Percentiles rank a stretch among this genome's conserved stretches.
phyloP scores from a whole-genome alignment of 2,113 vertebrate genomes.

The Austrofundulus limnaeus region DNA sequence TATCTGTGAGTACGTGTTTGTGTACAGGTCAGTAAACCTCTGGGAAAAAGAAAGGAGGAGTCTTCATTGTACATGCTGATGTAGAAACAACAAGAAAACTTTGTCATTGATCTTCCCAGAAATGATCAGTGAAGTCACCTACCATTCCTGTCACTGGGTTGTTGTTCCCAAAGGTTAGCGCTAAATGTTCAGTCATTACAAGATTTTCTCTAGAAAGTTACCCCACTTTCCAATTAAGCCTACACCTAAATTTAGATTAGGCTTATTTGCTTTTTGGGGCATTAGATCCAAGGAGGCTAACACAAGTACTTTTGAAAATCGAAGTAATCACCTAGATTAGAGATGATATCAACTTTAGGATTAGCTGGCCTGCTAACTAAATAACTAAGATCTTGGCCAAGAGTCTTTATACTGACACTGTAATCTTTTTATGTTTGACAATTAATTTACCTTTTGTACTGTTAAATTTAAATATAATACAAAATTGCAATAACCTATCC shows the following conservation, averaged over 20 bases:
- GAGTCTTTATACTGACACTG: constrained; percentile 53
- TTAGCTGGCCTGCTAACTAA: constrained; percentile 58
- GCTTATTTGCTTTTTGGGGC: constrained; percentile 12
- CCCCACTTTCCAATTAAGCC: constrained; percentile 34
- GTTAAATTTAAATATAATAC: not conserved
- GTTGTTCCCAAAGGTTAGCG: not conserved
- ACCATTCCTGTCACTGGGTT: constrained; percentile 15
- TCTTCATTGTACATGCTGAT: not conserved
- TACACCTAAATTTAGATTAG: constrained; percentile 30
- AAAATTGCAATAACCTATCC: no score
- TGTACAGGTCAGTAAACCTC: constrained; percentile 23
- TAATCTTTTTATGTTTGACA: constrained; percentile 38
- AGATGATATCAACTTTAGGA: constrained; percentile 63
- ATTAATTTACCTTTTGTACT: not conserved
- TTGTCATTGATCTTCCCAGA: constrained; percentile 22
- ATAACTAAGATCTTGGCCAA: constrained; percentile 47
- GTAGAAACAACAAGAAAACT: constrained; percentile 14
- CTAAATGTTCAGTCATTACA: not conserved
- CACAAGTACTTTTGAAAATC: constrained; percentile 43
- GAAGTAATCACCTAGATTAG: constrained; percentile 50
- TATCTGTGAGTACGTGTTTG: constrained; percentile 19
- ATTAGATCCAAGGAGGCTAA: constrained; percentile 46
- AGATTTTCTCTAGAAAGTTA: not conserved
- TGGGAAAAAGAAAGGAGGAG: constrained; percentile 13
- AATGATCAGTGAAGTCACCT: constrained; percentile 18